These are phyloP conservation scores for Alligator mississippiensis DNA, from an alignment of 2,113 vertebrate species.

Conservation along the genomic window DNA sequence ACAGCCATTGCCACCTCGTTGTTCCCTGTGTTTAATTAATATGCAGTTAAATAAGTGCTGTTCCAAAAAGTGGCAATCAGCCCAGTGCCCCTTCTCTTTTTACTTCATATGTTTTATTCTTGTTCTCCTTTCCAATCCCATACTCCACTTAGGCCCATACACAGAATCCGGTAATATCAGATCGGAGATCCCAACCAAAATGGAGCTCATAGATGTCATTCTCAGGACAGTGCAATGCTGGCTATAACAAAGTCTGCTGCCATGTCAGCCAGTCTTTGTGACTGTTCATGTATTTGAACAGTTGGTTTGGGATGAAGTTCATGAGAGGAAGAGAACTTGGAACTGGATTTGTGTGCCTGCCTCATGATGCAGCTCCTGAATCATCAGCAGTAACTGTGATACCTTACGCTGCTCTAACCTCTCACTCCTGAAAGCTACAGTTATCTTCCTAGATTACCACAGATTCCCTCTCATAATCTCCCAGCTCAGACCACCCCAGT, in stretches of 20 bases:
- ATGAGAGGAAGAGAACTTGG: neutral
- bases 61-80: constrained; percentile 61
- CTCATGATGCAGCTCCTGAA: neutral
- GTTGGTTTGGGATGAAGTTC: fast-evolving
- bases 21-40: constrained; percentile 54
- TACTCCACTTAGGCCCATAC: neutral
- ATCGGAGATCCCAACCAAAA: neutral
- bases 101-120: constrained; percentile 47
- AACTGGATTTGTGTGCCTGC: neutral
- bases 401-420: neutral
- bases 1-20: neutral
- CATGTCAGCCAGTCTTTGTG: neutral
- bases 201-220: neutral
- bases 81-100: constrained; percentile 52
- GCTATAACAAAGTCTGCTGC: neutral
- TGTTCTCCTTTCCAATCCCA: constrained; percentile 20
- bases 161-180: neutral
- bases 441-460: neutral
- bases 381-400: neutral
- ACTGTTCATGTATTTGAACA: neutral
- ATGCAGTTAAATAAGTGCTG: constrained; percentile 39
- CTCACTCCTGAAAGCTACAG: neutral
- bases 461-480: neutral
- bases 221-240: neutral
- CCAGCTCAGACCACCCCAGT: neutral